Base-by-base conservation (phyloP, 2,888 invertebrate genomes). In the Chymomyza procnemis region DNA sequence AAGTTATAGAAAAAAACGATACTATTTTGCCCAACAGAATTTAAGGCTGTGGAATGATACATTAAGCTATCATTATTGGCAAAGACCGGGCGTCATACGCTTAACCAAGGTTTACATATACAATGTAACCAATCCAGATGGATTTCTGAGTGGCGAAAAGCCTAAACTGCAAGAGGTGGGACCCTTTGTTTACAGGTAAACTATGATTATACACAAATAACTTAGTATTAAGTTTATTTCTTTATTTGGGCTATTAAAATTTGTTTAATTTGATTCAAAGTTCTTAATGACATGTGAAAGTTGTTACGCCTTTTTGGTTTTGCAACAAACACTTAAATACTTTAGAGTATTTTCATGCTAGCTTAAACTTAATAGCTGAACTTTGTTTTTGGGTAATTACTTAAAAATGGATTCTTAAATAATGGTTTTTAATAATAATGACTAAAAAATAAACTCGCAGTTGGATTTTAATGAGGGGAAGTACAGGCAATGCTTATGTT, bases 81-180 rank as follows among this genome's bases (percentile, higher is more conserved):
- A 96, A 88, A 94, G 95, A 82, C 96, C 96, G 0, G 96, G 96
- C 0, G 96, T 97, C 12, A 93, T 95, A 74, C 92, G 96, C 68
- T 91, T 96, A 67, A 96, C 96, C 75, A 96, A 96, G 92, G 95
- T 97, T 18, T 97, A 96, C 89, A 96, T 97, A 85, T 97, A 96
- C 92, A 97, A 97, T 91, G 95, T 97, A 14, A 96, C 96, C 22
- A 97, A 97, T 91, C 94, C 96, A 0, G 95, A 96, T 64, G 95
- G 93, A 1, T 96, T 96, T 87, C 91, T 97, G 26, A 91, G 92
- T 57, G 95, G 96, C 0, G 96, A 96, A 88, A 96, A 96, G 86
- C 96, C 96, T 3, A 95, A 93, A 87, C 92, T 97, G 59, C 94
- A 94, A 81, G 96, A 97, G 92, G 93, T 97, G 9, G 96, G 96